Conservation (phyloP, 2,888 invertebrate genomes). For the Cosmopolites sordidus region DNA sequence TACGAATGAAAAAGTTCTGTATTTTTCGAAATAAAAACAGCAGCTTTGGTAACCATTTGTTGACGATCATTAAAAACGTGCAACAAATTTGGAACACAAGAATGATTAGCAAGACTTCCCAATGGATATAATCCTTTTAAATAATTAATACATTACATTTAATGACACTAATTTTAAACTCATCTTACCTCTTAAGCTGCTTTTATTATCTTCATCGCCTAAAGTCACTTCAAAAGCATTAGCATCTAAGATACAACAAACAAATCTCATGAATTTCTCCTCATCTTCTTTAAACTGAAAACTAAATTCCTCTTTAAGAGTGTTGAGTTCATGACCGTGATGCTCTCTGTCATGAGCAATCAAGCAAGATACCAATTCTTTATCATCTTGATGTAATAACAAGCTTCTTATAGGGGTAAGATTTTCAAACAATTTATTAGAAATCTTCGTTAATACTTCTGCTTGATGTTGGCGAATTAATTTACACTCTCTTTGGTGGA, state of each 20-base stretch:
- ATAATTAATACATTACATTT: neutral
- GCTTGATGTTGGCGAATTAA: conserved; percentile 53
- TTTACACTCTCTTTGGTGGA: conserved; percentile 62
- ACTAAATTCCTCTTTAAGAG: conserved; percentile 50
- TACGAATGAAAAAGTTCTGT: conserved; percentile 65
- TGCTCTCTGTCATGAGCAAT: conserved; percentile 40
- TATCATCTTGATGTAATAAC: conserved; percentile 48
- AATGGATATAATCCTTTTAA: conserved; percentile 60
- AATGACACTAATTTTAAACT: neutral
- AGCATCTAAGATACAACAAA: conserved; percentile 61
- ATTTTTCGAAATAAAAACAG: conserved; percentile 56
- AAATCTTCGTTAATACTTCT: neutral
- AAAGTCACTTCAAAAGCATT: conserved; percentile 63
- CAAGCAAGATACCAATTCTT: conserved; percentile 51
- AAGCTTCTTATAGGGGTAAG: conserved; percentile 50
- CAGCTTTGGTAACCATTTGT: conserved; percentile 59
- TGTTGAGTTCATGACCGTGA: conserved; percentile 57
- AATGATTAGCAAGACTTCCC: conserved; percentile 65
- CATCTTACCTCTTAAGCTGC: conserved; percentile 42
- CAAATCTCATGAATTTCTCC: conserved; percentile 54
- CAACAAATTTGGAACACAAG: conserved; percentile 63
- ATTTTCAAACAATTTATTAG: conserved; percentile 41
- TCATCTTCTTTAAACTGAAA: conserved; percentile 55
- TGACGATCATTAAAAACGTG: conserved; percentile 57
- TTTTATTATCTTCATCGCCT: conserved; percentile 45